phyloP scores from a whole-genome alignment of 2,888 invertebrate species.

The Marasmarcha lunaedactyla region DNA sequence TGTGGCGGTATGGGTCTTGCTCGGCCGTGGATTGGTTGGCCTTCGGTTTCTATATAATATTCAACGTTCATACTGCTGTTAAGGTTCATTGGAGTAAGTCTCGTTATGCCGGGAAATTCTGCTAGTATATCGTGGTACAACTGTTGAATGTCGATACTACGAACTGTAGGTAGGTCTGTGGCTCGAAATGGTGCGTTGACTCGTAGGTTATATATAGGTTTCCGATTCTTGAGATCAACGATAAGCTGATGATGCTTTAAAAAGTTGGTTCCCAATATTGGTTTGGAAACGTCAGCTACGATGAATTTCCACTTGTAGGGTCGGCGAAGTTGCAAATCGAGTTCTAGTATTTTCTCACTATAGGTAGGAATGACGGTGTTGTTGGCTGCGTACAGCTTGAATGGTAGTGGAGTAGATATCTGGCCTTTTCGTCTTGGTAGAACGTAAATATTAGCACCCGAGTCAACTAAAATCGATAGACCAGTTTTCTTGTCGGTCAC shows the following conservation, averaged over 20 bases:
- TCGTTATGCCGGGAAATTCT: slow-evolving; percentile 3
- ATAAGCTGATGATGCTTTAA: background rate
- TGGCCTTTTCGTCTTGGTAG: slow-evolving; percentile 1
- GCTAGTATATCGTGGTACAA: slow-evolving; percentile 5
- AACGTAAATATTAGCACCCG: background rate
- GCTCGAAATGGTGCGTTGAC: background rate
- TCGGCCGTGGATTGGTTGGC: slow-evolving; percentile 3
- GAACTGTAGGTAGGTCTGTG: slow-evolving; percentile 2
- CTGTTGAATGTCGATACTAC: slow-evolving; percentile 4
- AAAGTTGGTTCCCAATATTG: slow-evolving; percentile 3
- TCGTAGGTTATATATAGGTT: slow-evolving; percentile 1
- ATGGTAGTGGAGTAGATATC: background rate
- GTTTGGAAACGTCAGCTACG: background rate
- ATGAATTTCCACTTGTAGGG: slow-evolving; percentile 7
- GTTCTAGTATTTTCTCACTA: slow-evolving; percentile 4
- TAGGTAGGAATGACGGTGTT: slow-evolving; percentile 4
- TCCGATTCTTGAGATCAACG: slow-evolving; percentile 1
- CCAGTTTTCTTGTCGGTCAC: slow-evolving; percentile 9
- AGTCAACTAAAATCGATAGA: slow-evolving; percentile 2
- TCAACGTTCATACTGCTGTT: slow-evolving; percentile 2
- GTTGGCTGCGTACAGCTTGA: slow-evolving; percentile 6
- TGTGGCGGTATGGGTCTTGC: slow-evolving; percentile 7
- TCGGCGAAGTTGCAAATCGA: slow-evolving; percentile 5
- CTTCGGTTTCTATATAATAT: slow-evolving; percentile 7
- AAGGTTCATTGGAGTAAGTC: slow-evolving; percentile 5